Percentiles rank a stretch among this genome's conserved stretches.
Evolutionary conservation across 2,888 invertebrate species (phyloP).

Genomic region (Acleris cristana): DNA sequence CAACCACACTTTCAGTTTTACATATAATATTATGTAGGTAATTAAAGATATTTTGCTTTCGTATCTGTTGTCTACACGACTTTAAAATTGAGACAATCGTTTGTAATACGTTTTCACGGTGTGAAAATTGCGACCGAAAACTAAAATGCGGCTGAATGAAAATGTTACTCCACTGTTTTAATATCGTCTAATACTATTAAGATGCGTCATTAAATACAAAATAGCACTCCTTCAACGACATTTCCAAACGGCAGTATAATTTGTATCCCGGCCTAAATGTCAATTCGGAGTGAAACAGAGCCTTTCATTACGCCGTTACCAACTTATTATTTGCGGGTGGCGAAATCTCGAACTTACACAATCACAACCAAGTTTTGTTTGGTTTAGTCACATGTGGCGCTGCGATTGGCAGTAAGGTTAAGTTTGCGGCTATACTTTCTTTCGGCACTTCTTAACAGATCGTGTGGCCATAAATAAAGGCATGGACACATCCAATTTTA

Average conservation of each 20-base stretch:
- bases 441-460: conserved; percentile 38
- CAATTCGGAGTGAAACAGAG: conserved; percentile 32
- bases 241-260: conserved; percentile 29
- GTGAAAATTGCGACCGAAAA: too few species aligned
- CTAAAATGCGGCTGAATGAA: too few species aligned
- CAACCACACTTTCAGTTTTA: too few species aligned
- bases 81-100: too few species aligned
- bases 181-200: too few species aligned
- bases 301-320: conserved; percentile 32
- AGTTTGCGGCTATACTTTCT: conserved; percentile 29
- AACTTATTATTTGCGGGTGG: conserved; percentile 16
- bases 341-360: background rate
- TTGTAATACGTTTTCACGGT: too few species aligned
- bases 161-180: too few species aligned
- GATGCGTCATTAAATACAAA: too few species aligned
- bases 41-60: too few species aligned
- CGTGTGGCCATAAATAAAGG: conserved; percentile 33
- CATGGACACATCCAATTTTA: conserved; percentile 39
- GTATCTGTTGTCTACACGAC: too few species aligned
- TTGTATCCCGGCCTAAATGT: conserved; percentile 23
- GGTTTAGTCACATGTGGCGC: background rate
- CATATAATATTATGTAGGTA: too few species aligned
- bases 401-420: conserved; percentile 6
- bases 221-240: conserved; percentile 2
- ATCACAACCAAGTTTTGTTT: background rate